Base-by-base conservation (phyloP, 2,888 invertebrate species). In the Notodromas monacha region DNA sequence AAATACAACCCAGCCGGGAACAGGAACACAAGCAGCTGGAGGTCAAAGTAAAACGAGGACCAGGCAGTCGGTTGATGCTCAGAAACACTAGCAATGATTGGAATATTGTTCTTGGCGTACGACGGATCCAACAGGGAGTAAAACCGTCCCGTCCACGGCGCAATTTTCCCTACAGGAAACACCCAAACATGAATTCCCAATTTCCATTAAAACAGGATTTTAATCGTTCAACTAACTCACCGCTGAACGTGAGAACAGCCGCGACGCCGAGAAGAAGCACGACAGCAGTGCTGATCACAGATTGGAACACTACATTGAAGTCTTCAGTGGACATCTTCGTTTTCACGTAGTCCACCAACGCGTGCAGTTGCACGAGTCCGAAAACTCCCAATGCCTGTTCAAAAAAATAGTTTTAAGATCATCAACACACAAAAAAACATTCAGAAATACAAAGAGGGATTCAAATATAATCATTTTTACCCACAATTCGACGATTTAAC, bases 61-160 rank as follows among this genome's bases (percentile, higher is more conserved):
- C 89, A 92, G 1, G 86, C 76, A 2, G 89, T 92, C 2, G 89
- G 89, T 53, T 92, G 89, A 61, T 92, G 89, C 54, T 92, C 89
- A 2, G 86, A 89, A 3, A 84, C 79, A 4, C 77, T 79, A 6
- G 81, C 89, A 46, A 89, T 89, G 40, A 89, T 89, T 31, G 89
- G 89, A 53, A 92, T 92, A 54, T 92, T 79, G 52, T 84, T 86
- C 53, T 92, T 92, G 28, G 89, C 89, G 45, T 92, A 89, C 0
- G 81, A 81, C 1, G 89, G 86, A 54, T 89, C 89, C 40, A 89
- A 52, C 11, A 89, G 57, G 0, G 86, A 86, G 51, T 89, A 89
- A 54, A 92, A 89, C 41, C 89, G 62, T 13, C 89, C 89, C 14
- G 86, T 89, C 86, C 86, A 89, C 4, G 89, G 86, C 1, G 86